Evolutionary conservation across 2,797 vertebrate species (phyloP).

Genomic region (Buceros bicornis): DNA sequence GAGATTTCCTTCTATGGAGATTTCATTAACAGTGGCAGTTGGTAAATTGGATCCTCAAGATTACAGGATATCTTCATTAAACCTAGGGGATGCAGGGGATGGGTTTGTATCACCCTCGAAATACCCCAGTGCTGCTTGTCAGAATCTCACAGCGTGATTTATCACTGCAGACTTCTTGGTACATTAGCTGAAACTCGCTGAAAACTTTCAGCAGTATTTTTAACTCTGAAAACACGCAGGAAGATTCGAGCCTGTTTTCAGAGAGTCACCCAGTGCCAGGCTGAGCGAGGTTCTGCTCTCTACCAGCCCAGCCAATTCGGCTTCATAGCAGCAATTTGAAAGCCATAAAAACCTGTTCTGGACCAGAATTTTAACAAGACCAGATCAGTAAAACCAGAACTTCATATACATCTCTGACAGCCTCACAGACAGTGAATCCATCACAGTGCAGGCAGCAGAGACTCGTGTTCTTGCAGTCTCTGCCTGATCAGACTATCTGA

Average conservation of each 20-base stretch:
- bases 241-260: background rate
- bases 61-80: background rate
- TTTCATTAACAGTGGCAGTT: slow-evolving; percentile 1
- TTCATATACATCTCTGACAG: background rate
- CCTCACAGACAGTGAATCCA: background rate
- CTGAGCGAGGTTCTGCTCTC: accelerated
- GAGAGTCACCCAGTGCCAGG: background rate
- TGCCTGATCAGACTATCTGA: accelerated
- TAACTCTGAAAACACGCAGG: accelerated
- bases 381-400: background rate
- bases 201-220: background rate
- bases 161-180: accelerated
- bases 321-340: background rate
- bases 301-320: background rate
- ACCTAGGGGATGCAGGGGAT: background rate
- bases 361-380: background rate
- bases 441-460: background rate
- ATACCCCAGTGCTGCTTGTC: background rate
- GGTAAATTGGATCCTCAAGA: slow-evolving; percentile 4
- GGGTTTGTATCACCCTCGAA: background rate
- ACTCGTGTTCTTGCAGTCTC: background rate
- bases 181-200: accelerated
- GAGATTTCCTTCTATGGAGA: background rate
- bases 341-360: background rate
- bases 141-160: background rate